Percentiles rank a stretch among this genome's conserved stretches.
phyloP scores from a whole-genome alignment of 1,140 invertebrate genomes.

The Bombus turneri region DNA sequence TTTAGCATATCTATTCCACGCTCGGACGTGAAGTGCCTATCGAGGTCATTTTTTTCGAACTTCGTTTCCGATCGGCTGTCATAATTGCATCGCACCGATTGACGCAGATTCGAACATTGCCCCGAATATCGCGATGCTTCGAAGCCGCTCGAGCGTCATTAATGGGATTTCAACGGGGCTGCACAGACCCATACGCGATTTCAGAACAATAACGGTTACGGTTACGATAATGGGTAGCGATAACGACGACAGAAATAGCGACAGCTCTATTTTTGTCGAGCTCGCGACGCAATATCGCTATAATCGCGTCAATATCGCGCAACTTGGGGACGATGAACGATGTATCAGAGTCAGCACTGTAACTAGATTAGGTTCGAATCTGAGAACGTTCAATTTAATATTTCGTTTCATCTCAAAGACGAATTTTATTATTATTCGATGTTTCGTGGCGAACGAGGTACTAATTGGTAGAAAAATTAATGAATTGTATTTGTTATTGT shows the following conservation, averaged over 20 bases:
- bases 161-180: constrained; percentile 25
- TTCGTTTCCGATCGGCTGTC: neutral
- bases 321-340: neutral
- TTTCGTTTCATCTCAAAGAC: too few relatives aligned
- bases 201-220: constrained; percentile 44
- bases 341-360: neutral
- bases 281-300: neutral
- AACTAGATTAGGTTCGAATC: too few relatives aligned
- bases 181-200: constrained; percentile 1
- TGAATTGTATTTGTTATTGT: too few relatives aligned
- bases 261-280: constrained; percentile 18
- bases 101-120: constrained; percentile 9
- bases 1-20: constrained; percentile 36
- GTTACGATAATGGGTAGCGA: constrained; percentile 36
- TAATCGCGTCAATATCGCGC: neutral
- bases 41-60: constrained; percentile 22
- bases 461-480: too few relatives aligned
- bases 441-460: too few relatives aligned
- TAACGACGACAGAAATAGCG: constrained; percentile 12
- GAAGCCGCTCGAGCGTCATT: constrained; percentile 11
- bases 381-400: too few relatives aligned
- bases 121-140: constrained; percentile 17
- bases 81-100: constrained; percentile 41
- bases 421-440: too few relatives aligned
- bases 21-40: constrained; percentile 36